Evolutionary conservation across 2,113 vertebrate species (phyloP).

Genomic region (Thunnus thynnus): DNA sequence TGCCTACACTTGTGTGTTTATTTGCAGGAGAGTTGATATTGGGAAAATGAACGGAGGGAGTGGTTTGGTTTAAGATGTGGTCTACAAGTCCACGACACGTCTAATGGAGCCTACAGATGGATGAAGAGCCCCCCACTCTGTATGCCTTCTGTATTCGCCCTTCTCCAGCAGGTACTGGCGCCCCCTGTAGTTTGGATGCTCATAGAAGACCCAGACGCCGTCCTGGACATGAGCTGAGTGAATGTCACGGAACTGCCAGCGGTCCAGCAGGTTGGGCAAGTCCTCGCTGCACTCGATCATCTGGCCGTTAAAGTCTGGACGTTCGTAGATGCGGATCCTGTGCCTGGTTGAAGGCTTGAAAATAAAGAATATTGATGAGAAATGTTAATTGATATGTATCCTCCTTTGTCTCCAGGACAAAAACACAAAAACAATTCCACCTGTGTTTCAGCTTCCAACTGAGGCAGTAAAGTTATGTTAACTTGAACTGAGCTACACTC

Average conservation of each 20-base stretch:
- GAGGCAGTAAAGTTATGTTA: no score
- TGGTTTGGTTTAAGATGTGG: not conserved
- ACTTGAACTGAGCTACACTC: no score
- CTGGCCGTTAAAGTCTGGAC: constrained; percentile 67
- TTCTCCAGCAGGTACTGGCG: constrained; percentile 75
- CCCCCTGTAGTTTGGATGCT: constrained; percentile 72
- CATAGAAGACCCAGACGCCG: constrained; percentile 73
- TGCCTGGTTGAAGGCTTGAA: constrained; percentile 41
- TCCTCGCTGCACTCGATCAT: constrained; percentile 68
- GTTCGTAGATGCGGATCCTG: constrained; percentile 66
- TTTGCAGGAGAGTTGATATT: constrained; percentile 18
- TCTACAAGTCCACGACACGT: constrained; percentile 41
- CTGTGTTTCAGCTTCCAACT: no score
- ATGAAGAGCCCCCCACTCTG: constrained; percentile 71
- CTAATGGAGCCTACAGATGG: constrained; percentile 68
- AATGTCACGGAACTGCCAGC: constrained; percentile 58
- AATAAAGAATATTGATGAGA: no score
- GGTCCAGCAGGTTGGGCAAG: constrained; percentile 57
- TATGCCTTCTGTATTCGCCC: constrained; percentile 70
- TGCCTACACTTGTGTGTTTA: constrained; percentile 20
- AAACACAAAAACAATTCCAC: no score
- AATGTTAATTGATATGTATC: no score
- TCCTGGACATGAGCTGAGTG: constrained; percentile 68
- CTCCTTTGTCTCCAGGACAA: no score
- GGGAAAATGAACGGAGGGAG: not conserved